Percentiles rank a stretch among this genome's conserved stretches.
Evolutionary conservation across 1,140 invertebrate genomes (phyloP).

Genomic region (Drosophila nannoptera): DNA sequence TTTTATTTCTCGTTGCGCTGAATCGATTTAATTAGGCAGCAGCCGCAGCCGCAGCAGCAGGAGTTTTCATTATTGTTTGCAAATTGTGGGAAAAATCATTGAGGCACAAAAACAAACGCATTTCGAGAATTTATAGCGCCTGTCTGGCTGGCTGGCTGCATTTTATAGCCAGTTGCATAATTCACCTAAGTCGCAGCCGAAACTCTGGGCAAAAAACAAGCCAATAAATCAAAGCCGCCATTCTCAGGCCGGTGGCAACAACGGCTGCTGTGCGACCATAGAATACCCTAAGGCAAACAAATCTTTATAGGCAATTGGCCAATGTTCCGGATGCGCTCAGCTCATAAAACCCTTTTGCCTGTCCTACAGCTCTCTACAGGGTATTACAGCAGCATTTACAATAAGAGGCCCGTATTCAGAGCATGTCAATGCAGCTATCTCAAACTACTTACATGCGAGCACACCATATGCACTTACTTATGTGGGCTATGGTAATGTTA

Average conservation of each 20-base stretch:
- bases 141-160: slow-evolving; percentile 36
- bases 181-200: slow-evolving; percentile 52
- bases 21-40: slow-evolving; percentile 68
- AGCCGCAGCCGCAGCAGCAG: slow-evolving; percentile 9
- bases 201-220: slow-evolving; percentile 60
- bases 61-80: slow-evolving; percentile 73
- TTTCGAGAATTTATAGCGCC: slow-evolving; percentile 54
- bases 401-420: slow-evolving; percentile 60
- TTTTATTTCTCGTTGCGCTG: slow-evolving; percentile 53
- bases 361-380: slow-evolving; percentile 8
- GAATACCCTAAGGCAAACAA: slow-evolving; percentile 9
- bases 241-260: slow-evolving; percentile 59
- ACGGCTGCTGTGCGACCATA: slow-evolving; percentile 33
- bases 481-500: slow-evolving; percentile 68
- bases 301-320: neutral
- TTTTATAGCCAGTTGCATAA: slow-evolving; percentile 57
- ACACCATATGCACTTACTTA: slow-evolving; percentile 11
- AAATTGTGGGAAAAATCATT: slow-evolving; percentile 74
- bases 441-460: slow-evolving; percentile 29
- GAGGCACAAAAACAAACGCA: slow-evolving; percentile 45
- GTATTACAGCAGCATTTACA: slow-evolving; percentile 40
- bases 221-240: slow-evolving; percentile 74
- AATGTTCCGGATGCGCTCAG: neutral
- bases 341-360: neutral
- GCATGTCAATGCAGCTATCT: slow-evolving; percentile 67